Evolutionary conservation across 2,113 vertebrate genomes (phyloP).

Genomic region (Azemiops feae): DNA sequence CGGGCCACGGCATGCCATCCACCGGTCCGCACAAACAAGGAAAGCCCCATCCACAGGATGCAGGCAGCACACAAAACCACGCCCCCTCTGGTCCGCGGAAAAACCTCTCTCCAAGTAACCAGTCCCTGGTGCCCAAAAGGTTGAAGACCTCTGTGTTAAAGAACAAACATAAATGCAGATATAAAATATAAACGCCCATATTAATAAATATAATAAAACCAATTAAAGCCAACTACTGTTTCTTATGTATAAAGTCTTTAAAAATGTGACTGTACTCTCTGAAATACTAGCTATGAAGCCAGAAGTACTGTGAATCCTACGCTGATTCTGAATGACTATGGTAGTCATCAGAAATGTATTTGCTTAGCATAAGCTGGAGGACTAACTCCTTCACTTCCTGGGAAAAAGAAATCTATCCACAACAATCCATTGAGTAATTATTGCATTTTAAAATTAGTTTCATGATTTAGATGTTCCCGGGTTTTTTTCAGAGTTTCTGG

Average conservation of each 20-base stretch:
- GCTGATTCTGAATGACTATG: not conserved
- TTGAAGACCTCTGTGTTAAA: not conserved
- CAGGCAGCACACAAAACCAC: too few relatives aligned
- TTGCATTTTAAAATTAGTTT: not conserved
- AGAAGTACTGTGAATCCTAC: not conserved
- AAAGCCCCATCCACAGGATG: too few relatives aligned
- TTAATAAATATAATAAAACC: not conserved
- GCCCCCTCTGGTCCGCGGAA: too few relatives aligned
- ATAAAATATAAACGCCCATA: not conserved
- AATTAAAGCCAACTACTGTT: not conserved
- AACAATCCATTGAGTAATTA: not conserved
- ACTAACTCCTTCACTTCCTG: not conserved
- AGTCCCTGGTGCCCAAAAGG: too few relatives aligned
- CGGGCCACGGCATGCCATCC: too few relatives aligned
- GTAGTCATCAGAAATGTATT: not conserved
- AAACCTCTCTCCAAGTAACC: too few relatives aligned
- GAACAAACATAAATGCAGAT: not conserved
- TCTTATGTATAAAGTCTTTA: not conserved
- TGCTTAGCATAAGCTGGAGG: too few relatives aligned
- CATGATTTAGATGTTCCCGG: not conserved
- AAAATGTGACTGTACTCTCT: not conserved
- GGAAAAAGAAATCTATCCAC: not conserved
- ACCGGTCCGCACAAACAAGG: too few relatives aligned
- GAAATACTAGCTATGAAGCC: not conserved
- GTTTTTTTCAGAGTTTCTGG: too few relatives aligned